Conservation (phyloP, 2,888 invertebrate species). For the Caenorhabditis virilis region DNA sequence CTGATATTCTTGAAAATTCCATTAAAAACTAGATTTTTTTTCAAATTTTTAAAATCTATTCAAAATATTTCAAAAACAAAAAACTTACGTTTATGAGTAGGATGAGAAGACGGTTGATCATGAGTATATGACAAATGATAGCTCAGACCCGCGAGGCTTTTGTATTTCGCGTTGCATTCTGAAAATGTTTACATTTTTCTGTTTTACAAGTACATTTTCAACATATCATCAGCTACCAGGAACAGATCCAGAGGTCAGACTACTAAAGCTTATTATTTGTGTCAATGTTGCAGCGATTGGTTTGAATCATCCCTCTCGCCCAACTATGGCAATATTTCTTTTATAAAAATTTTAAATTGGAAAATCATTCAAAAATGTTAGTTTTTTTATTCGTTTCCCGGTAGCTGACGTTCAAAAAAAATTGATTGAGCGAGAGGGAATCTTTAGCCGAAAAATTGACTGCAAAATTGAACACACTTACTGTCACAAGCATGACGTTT, state of each 20-base stretch:
- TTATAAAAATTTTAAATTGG: neutral
- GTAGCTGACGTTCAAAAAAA: constrained; percentile 17
- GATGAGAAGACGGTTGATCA: constrained; percentile 34
- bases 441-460: neutral
- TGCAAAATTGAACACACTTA: constrained; percentile 22
- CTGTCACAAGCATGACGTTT: constrained; percentile 47
- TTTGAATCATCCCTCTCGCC: constrained; percentile 13
- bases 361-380: neutral
- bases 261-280: constrained; percentile 15
- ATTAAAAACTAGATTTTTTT: too few species aligned
- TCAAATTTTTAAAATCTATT: neutral
- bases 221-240: constrained; percentile 16
- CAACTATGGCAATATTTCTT: constrained; percentile 4
- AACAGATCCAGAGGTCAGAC: too few species aligned
- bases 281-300: constrained; percentile 7
- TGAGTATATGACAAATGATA: constrained; percentile 76
- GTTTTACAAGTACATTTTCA: neutral
- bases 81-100: constrained; percentile 38
- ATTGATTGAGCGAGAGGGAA: constrained; percentile 22
- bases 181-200: constrained; percentile 25
- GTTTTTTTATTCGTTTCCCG: constrained; percentile 7
- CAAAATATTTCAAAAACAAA: too few species aligned
- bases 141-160: constrained; percentile 90
- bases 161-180: constrained; percentile 89
- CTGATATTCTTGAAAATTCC: too few species aligned